Evolutionary conservation across 2,113 vertebrate genomes (phyloP), one percentile per base, ranked within the genome.

Genomic region (Sinocyclocheilus maitianheensis): DNA sequence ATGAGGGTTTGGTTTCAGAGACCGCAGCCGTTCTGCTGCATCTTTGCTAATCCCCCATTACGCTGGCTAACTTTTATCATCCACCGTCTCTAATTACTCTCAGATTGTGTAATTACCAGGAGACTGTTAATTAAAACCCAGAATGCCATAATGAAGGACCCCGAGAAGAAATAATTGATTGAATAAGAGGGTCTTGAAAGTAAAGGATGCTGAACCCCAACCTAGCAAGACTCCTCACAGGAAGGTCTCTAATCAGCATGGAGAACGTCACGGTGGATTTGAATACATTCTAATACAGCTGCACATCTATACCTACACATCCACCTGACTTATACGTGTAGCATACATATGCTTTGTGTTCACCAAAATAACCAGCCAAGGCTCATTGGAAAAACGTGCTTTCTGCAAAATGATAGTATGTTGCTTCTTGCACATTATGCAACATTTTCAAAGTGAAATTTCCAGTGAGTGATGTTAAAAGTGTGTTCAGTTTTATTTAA

Each of bases 11-110:
- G 75, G 82, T 85, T 89, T 85, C 79, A 77, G 75, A 86, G 76
- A 71, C 79, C 81, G 82, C 26, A 67, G 40, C 60, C 67, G 86
- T 89, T 90, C 87, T 75, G 75, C 67, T 81, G 76, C 76, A 77
- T 87, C 79, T 89, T 88, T 48, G 79, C 80, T 86, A 89, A 89
- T 89, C 86, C 88, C 84, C 90, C 88, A 88, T 87, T 88, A 86
- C 63, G 55, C 83, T 46, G 14, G 72, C 83, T 75, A 84, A 88
- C 88, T 86, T 89, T 88, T 86, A 89, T 87, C 88, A 88, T 83
- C 71, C 53, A 74, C 85, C 69, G 51, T 74, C 86, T 60, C 53
- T 89, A 89, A 90, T 89, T 87, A 74, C 79, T 71, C 80, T 83
- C 60, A 86, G 82, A 91, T 90, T 85, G 43, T 86, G 69, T 89